Evolutionary conservation across 2,888 invertebrate genomes (phyloP).

Genomic region (Pandemis heparana): DNA sequence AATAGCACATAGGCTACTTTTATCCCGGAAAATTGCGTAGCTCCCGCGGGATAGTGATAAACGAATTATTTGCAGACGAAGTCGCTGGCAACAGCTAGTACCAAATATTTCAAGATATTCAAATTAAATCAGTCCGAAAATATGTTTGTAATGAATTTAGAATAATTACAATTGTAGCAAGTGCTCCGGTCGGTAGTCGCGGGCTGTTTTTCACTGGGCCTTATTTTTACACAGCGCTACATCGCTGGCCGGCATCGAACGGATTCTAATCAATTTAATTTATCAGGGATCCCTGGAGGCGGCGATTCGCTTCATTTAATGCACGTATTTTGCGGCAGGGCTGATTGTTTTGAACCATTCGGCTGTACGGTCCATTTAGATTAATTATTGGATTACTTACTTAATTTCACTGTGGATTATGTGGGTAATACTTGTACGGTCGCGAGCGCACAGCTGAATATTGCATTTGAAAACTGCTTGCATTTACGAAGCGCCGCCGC

Average conservation of each 20-base stretch:
- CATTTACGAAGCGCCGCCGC: conserved; percentile 11
- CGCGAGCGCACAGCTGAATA: conserved; percentile 6
- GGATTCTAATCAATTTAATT: conserved; percentile 86
- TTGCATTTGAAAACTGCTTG: conserved; percentile 31
- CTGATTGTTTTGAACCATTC: conserved; percentile 86
- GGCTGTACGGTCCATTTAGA: conserved; percentile 85
- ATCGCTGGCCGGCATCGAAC: conserved; percentile 79
- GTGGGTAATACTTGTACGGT: conserved; percentile 59
- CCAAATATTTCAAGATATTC: neutral
- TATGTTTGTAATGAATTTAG: neutral
- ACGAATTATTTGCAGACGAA: too few relatives aligned
- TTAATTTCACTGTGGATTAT: conserved; percentile 80
- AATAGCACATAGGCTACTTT: too few relatives aligned
- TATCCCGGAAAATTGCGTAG: too few relatives aligned
- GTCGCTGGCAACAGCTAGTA: too few relatives aligned
- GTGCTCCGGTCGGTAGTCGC: conserved; percentile 62
- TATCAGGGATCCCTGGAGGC: conserved; percentile 85
- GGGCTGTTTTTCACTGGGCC: conserved; percentile 76
- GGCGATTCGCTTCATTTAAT: conserved; percentile 86
- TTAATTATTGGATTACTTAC: conserved; percentile 86
- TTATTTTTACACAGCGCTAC: conserved; percentile 81
- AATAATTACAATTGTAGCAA: conserved; percentile 57
- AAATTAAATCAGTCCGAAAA: neutral
- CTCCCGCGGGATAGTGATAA: too few relatives aligned
- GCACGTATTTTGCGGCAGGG: conserved; percentile 85